Conservation (phyloP, 2,888 invertebrate species). For the Drosophila lutescens region DNA sequence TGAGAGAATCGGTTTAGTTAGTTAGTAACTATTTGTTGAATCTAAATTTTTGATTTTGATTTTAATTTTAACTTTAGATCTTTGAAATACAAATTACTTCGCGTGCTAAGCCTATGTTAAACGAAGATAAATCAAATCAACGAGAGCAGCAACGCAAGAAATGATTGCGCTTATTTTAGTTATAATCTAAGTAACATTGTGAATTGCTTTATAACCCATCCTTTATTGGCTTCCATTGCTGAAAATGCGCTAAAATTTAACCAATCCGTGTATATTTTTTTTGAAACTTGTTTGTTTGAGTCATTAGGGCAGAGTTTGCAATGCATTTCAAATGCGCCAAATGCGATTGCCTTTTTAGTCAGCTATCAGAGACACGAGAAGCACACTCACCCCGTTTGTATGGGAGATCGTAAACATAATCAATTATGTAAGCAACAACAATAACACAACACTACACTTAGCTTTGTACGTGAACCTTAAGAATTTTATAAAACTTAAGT, state of each 20-base stretch:
- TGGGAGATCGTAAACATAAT: conserved; percentile 15
- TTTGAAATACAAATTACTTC: conserved; percentile 17
- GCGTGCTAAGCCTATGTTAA: conserved; percentile 33
- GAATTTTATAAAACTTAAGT: conserved; percentile 64
- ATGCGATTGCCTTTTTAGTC: conserved; percentile 51
- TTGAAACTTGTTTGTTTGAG: conserved; percentile 39
- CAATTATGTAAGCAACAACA: conserved; percentile 19
- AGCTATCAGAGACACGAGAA: conserved; percentile 30
- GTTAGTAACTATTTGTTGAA: conserved; percentile 67
- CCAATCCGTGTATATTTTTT: conserved; percentile 51
- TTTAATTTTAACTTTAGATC: conserved; percentile 46
- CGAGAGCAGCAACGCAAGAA: conserved; percentile 20
- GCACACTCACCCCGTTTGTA: conserved; percentile 3
- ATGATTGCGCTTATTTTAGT: conserved; percentile 56
- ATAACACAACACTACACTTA: conserved; percentile 60
- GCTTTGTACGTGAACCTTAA: conserved; percentile 66
- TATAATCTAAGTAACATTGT: conserved; percentile 49
- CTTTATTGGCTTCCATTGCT: conserved; percentile 70
- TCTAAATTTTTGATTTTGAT: conserved; percentile 68
- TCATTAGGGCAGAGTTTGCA: conserved; percentile 68
- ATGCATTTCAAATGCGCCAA: conserved; percentile 73
- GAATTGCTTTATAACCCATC: conserved; percentile 63
- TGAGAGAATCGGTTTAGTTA: conserved; percentile 51
- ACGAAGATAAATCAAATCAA: conserved; percentile 16
- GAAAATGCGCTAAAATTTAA: conserved; percentile 60